phyloP scores from a whole-genome alignment of 1,140 invertebrate genomes.

The Tetragnatha versicolor region DNA sequence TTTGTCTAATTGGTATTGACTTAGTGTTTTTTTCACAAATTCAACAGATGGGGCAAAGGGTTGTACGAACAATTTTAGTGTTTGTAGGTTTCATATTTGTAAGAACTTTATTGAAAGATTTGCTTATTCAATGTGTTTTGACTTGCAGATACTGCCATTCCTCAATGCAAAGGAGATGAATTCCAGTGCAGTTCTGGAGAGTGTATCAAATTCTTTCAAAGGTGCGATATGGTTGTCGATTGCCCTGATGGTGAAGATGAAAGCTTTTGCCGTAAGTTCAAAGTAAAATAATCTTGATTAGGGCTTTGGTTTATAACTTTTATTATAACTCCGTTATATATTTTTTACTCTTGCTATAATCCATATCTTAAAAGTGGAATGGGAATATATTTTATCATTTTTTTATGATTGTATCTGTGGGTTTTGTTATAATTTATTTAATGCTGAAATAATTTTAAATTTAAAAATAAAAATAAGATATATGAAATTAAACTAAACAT shows the following conservation, averaged over 20 bases:
- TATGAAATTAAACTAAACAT: too few relatives aligned
- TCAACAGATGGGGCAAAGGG: too few relatives aligned
- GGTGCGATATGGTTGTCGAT: slow-evolving; percentile 62
- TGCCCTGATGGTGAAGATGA: slow-evolving; percentile 63
- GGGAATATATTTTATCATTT: too few relatives aligned
- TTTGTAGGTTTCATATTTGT: slow-evolving; percentile 58
- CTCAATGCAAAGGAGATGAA: slow-evolving; percentile 60
- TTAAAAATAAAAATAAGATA: too few relatives aligned
- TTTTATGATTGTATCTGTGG: too few relatives aligned
- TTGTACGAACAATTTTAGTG: not conserved
- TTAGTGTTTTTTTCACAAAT: too few relatives aligned
- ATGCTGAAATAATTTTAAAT: too few relatives aligned
- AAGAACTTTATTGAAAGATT: slow-evolving; percentile 58
- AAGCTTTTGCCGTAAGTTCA: slow-evolving; percentile 62
- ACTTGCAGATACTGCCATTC: slow-evolving; percentile 65
- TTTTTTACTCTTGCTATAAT: too few relatives aligned
- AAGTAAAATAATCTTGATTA: not conserved
- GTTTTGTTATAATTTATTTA: too few relatives aligned
- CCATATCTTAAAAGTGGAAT: too few relatives aligned
- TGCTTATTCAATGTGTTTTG: slow-evolving; percentile 57
- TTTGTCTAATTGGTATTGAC: too few relatives aligned
- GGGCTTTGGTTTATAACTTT: not conserved
- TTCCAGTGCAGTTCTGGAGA: slow-evolving; percentile 62
- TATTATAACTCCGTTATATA: too few relatives aligned
- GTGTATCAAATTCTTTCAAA: slow-evolving; percentile 61